Evolutionary conservation across 2,113 vertebrate species (phyloP).

Genomic region (Dipodomys spectabilis): DNA sequence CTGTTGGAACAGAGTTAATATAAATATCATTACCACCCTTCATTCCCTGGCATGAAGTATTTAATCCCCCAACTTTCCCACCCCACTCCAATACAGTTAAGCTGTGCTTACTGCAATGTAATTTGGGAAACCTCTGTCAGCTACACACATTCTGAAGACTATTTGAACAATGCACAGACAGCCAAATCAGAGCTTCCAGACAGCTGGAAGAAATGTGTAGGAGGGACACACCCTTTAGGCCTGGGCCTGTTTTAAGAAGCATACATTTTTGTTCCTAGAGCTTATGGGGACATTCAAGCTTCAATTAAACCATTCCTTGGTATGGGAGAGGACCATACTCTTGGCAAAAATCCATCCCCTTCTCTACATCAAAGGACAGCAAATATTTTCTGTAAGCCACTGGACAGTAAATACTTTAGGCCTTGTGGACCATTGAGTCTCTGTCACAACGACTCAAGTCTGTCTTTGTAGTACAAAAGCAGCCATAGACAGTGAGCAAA

Average conservation of each 20-base stretch:
- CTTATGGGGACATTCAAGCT: neutral
- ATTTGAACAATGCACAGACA: neutral
- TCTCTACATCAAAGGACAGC: neutral
- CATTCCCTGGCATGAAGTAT: neutral
- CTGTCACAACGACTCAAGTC: neutral
- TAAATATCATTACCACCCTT: neutral
- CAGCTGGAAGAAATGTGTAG: neutral
- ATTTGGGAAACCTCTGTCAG: constrained; percentile 28
- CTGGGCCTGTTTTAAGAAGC: neutral
- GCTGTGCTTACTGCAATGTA: neutral
- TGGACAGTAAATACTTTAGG: neutral
- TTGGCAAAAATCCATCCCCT: neutral
- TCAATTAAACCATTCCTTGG: neutral
- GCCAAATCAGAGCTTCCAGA: neutral
- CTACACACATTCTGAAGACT: neutral
- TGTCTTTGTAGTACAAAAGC: neutral
- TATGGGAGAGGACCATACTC: neutral
- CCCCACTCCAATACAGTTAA: neutral
- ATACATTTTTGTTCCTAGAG: neutral
- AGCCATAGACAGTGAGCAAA: neutral
- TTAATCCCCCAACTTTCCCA: neutral
- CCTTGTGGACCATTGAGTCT: neutral
- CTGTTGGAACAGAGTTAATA: neutral
- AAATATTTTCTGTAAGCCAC: neutral
- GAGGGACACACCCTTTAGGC: neutral